Conservation (phyloP, 2,113 vertebrate genomes). For the Lucifuga dentata region DNA sequence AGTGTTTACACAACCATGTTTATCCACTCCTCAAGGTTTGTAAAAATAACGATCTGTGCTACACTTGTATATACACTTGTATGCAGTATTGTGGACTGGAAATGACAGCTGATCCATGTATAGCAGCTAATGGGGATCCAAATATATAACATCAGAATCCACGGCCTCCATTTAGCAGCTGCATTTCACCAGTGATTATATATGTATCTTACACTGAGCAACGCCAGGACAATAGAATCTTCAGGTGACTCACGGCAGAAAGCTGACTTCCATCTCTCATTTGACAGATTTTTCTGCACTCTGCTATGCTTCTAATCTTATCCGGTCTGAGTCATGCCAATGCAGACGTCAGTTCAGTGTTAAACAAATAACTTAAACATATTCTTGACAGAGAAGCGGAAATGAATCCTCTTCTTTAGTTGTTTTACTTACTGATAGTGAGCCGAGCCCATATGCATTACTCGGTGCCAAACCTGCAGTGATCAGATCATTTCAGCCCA, state of each 20-base stretch:
- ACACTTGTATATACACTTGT: too few species aligned
- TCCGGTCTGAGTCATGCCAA: constrained; percentile 56
- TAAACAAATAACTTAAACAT: too few species aligned
- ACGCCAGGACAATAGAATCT: constrained; percentile 14
- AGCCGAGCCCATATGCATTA: background rate
- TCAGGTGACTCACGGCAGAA: constrained; percentile 60
- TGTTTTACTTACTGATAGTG: background rate
- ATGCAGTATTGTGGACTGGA: background rate
- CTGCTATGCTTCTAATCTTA: too few species aligned
- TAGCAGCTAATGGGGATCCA: constrained; percentile 19
- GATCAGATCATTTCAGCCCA: too few species aligned
- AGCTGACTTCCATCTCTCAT: background rate
- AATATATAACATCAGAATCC: constrained; percentile 24
- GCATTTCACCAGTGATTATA: constrained; percentile 16
- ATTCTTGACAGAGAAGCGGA: background rate
- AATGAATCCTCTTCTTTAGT: background rate
- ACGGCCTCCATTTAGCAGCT: background rate
- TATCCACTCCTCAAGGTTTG: background rate
- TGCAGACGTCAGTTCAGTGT: constrained; percentile 34
- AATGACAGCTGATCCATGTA: constrained; percentile 9
- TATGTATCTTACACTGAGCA: constrained; percentile 32
- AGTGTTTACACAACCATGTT: background rate
- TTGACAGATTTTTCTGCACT: too few species aligned
- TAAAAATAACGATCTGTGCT: background rate
- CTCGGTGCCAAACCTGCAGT: background rate